Conservation (phyloP, 1,140 invertebrate species). For the Leucophenga varia region DNA sequence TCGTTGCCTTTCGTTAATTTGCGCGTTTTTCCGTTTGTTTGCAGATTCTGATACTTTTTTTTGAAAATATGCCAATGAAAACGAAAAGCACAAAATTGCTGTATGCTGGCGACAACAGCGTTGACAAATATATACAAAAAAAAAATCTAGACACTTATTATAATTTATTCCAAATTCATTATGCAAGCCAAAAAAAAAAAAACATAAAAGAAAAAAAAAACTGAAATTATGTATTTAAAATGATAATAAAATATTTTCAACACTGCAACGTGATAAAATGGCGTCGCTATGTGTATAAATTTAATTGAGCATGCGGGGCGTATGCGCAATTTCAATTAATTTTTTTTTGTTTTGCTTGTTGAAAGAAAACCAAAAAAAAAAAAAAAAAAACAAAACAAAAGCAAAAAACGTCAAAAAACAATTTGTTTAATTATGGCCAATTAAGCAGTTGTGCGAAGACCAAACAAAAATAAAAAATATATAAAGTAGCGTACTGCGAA, state of each 20-base stretch:
- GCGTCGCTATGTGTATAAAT: neutral
- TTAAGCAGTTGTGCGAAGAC: constrained; percentile 29
- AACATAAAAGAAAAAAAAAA: constrained; percentile 24
- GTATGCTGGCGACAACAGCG: no score
- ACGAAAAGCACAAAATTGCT: no score
- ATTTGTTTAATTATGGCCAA: constrained; percentile 39
- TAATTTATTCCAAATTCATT: constrained; percentile 36
- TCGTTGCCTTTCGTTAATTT: constrained; percentile 54
- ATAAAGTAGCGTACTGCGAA: no score
- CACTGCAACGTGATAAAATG: constrained; percentile 33
- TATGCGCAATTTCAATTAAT: constrained; percentile 9
- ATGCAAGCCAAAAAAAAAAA: constrained; percentile 12
- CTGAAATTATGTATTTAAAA: constrained; percentile 24
- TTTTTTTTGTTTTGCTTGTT: no score
- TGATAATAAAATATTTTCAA: constrained; percentile 43
- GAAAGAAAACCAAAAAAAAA: no score
- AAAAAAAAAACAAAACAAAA: no score
- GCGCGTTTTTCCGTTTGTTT: constrained; percentile 39
- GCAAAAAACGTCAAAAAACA: constrained; percentile 31
- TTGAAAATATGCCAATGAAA: no score
- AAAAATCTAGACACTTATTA: no score
- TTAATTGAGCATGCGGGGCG: neutral
- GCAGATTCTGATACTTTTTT: no score
- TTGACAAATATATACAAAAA: no score
- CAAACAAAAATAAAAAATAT: constrained; percentile 28